Evolutionary conservation across 1,140 invertebrate species (phyloP), one percentile per base, ranked within the genome.

Genomic region (Belonocnema kinseyi): DNA sequence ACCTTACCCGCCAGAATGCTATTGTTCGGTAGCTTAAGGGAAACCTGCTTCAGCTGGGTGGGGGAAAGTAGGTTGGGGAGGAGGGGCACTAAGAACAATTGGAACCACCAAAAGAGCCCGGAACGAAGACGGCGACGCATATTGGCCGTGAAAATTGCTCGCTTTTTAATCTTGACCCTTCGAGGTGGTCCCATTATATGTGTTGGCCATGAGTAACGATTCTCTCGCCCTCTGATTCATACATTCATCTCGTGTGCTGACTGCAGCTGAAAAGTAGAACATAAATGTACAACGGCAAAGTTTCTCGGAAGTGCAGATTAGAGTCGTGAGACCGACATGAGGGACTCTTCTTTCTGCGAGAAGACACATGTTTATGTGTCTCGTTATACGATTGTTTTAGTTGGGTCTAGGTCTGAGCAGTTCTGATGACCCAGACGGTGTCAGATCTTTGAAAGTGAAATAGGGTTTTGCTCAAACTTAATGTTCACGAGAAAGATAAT

Each of bases 121-220:
- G 14, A 10, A 33, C 26, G 58, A 76, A 71, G 77, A 79, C 80
- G 77, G 56, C 73, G 78, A 74, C 77, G 71, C 83, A 88, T 84
- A 83, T 85, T 82, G 84, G 79, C 82, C 85, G 84, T 89, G 87
- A 88, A 89, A 89, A 88, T 89, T 89, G 86, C 81, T 75, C 74
- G 77, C 77, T 82, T 85, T 87, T 87, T 78, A 87, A 87, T 87
- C 80, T 78, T 75, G 72, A 73, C 50, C 80, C 80, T 79, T 78
- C 81, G 58, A 77, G 79, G 77, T 80, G 78, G 75, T 72, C 80
- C 80, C 80, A 85, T 87, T 83, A 85, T 73, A 82, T 80, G 77
- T 52, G 26, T 33, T 33, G 26, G 78, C 71, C 84, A 85, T 83
- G 83, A 86, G 80, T 80, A 81, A 82, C 79, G 77, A 83, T 84